A percentile compares a stretch with the other conserved stretches of the same genome.
Conservation (phyloP, 2,888 invertebrate genomes). For the Rhynchonema sp. region DNA sequence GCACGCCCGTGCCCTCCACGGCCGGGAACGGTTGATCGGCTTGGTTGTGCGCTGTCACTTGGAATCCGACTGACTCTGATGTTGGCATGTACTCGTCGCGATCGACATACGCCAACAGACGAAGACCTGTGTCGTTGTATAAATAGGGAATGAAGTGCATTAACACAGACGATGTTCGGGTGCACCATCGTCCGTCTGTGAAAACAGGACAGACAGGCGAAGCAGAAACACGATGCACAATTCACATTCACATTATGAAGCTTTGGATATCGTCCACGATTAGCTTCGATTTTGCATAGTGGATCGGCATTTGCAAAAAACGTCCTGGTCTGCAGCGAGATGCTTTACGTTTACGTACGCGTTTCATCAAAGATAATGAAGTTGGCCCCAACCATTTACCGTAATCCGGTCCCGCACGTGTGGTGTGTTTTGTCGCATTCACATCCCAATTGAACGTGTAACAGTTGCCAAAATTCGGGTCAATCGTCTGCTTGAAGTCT, state of each 20-base stretch:
- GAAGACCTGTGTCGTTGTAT: too few relatives aligned
- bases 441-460: slow-evolving; percentile 7
- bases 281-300: too few relatives aligned
- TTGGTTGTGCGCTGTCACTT: neutral
- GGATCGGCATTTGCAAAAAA: too few relatives aligned
- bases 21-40: neutral
- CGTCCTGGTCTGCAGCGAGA: too few relatives aligned
- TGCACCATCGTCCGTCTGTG: too few relatives aligned
- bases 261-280: too few relatives aligned
- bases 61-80: neutral
- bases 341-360: too few relatives aligned
- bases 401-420: slow-evolving; percentile 6
- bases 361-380: too few relatives aligned
- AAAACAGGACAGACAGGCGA: too few relatives aligned
- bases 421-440: neutral
- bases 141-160: too few relatives aligned
- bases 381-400: slow-evolving; percentile 2
- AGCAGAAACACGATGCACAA: too few relatives aligned
- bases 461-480: slow-evolving; percentile 8
- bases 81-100: neutral
- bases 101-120: neutral
- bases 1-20: neutral
- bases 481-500: slow-evolving; percentile 2
- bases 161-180: too few relatives aligned
- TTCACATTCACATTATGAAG: neutral